Evolutionary conservation across 2,888 invertebrate species (phyloP).

Genomic region (Drosophila pegasa): DNA sequence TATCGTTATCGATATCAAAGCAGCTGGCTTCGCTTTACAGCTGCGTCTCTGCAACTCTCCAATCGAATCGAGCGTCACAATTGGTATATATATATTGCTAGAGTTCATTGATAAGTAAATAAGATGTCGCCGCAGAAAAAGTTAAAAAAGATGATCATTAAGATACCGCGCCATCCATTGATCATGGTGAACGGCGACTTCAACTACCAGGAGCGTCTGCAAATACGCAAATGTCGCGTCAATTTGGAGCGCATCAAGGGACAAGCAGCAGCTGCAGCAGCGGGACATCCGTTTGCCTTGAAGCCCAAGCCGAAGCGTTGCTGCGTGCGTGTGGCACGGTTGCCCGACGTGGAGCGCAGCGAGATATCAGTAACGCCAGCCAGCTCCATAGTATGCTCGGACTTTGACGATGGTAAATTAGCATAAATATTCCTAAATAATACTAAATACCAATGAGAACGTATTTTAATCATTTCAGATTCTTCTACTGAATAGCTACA

Average conservation of each 20-base stretch:
- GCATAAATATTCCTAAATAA: no score
- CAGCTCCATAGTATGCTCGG: constrained; percentile 67
- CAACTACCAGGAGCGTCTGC: constrained; percentile 39
- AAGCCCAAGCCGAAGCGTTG: constrained; percentile 64
- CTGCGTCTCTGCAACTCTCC: constrained; percentile 2
- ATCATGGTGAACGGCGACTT: constrained; percentile 42
- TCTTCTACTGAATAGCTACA: constrained; percentile 19
- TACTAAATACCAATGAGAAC: no score
- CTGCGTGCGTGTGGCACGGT: constrained; percentile 72
- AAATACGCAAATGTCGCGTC: constrained; percentile 75
- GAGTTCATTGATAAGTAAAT: neutral
- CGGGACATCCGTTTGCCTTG: constrained; percentile 26
- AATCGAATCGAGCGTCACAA: constrained; percentile 22
- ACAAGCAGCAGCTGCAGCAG: neutral
- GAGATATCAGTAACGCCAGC: constrained; percentile 72
- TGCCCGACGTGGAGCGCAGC: constrained; percentile 66
- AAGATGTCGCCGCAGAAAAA: constrained; percentile 60
- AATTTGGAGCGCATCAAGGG: constrained; percentile 63
- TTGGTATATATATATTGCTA: constrained; percentile 7
- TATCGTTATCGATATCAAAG: constrained; percentile 37
- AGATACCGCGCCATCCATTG: constrained; percentile 67
- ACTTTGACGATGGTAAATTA: constrained; percentile 45
- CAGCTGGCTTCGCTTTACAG: constrained; percentile 30
- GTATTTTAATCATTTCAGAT: constrained; percentile 21
- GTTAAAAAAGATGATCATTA: constrained; percentile 66